These are phyloP conservation scores for Cercocebus atys DNA, from an alignment of 2,113 vertebrate genomes.

Conservation along the genomic window DNA sequence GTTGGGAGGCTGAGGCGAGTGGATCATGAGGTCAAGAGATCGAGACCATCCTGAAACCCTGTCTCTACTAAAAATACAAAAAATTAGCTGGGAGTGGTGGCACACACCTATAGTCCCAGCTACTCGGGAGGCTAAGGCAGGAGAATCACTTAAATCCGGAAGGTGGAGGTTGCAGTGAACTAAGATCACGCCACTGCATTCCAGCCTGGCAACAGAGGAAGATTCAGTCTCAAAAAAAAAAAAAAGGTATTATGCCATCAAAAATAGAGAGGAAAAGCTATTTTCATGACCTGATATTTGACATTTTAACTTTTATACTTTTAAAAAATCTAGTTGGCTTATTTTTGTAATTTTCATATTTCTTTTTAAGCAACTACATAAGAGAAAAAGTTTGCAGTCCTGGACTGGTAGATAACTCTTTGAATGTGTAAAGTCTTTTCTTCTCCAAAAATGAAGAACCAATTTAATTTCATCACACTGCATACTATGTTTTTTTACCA, in stretches of 20 bases:
- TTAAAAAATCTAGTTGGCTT: not conserved
- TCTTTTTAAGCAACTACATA: not conserved
- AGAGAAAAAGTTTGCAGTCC: not conserved
- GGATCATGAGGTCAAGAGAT: too few species aligned
- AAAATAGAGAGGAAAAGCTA: not conserved
- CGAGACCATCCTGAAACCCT: too few species aligned
- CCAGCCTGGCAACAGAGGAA: too few species aligned
- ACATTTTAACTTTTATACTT: constrained; percentile 1
- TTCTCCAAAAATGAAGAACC: not conserved
- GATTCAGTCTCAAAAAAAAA: not conserved
- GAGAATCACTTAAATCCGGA: too few species aligned
- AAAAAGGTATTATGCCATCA: not conserved
- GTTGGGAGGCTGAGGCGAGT: too few species aligned
- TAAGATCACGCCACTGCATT: too few species aligned
- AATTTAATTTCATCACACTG: not conserved
- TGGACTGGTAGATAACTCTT: not conserved
- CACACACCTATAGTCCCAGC: too few species aligned
- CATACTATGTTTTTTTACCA: not conserved
- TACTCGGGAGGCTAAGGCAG: too few species aligned
- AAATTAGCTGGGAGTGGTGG: too few species aligned
- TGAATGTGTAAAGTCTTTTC: not conserved
- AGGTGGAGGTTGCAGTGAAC: too few species aligned
- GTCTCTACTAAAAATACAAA: too few species aligned
- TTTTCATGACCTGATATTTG: not conserved
- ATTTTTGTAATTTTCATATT: not conserved